Conservation (phyloP, 2,888 invertebrate genomes). For the Macrophya annulata region DNA sequence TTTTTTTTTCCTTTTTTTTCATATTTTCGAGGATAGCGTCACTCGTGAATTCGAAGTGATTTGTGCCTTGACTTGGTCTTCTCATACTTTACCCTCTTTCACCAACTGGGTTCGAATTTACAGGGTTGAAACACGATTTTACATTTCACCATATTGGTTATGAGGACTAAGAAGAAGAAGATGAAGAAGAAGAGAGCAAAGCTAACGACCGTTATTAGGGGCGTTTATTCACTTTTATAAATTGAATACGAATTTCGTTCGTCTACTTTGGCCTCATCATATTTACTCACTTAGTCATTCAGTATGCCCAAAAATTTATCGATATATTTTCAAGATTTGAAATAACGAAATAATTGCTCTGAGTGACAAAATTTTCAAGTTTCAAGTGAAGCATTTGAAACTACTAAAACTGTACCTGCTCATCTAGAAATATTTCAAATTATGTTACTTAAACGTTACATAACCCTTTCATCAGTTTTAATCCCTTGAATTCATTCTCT, state of each 20-base stretch:
- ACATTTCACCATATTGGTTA: not conserved
- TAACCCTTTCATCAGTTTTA: too few relatives aligned
- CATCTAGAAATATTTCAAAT: not conserved
- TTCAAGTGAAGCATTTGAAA: not conserved
- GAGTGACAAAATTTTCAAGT: not conserved
- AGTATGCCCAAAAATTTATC: not conserved
- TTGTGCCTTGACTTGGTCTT: not conserved
- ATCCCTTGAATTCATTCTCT: not conserved
- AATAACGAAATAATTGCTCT: not conserved
- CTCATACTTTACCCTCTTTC: not conserved
- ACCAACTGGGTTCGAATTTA: not conserved
- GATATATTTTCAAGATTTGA: not conserved
- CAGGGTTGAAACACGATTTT: slow-evolving; percentile 1
- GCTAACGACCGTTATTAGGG: slow-evolving; percentile 17
- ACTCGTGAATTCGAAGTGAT: not conserved
- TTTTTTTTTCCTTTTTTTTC: not conserved
- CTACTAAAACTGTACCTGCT: not conserved
- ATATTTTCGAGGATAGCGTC: not conserved
- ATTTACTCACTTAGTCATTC: not conserved
- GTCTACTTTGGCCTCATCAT: not conserved
- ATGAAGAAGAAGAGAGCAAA: not conserved
- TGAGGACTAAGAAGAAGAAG: not conserved
- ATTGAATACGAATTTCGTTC: not conserved
- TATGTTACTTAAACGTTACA: not conserved
- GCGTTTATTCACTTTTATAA: slow-evolving; percentile 20